A percentile compares a stretch with the other conserved stretches of the same genome.
Conservation (phyloP, 2,888 invertebrate genomes). For the Tetrapedia diversipes region DNA sequence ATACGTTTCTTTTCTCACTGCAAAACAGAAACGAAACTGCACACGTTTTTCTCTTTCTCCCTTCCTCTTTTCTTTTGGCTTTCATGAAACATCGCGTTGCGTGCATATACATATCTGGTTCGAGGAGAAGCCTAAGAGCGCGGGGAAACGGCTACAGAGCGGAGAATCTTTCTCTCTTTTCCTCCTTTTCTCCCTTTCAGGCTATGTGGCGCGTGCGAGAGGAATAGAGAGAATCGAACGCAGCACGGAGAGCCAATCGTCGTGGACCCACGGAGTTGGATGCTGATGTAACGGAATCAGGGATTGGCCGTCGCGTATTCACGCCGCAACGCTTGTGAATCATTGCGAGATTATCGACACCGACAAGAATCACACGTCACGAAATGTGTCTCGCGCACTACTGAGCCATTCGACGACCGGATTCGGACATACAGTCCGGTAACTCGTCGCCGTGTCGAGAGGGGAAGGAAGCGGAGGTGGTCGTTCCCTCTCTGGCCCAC, state of each 20-base stretch:
- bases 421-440: conserved; percentile 47
- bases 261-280: conserved; percentile 29
- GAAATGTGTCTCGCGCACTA: conserved; percentile 65
- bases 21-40: not conserved
- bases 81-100: no score
- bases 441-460: conserved; percentile 16
- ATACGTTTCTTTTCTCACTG: conserved; percentile 2
- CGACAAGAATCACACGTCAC: conserved; percentile 11
- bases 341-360: not conserved
- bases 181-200: not conserved
- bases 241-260: conserved; percentile 18
- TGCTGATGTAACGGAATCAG: conserved; percentile 52
- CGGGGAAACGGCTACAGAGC: not conserved
- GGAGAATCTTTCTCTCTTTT: no score
- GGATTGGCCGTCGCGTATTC: conserved; percentile 43
- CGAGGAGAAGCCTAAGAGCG: not conserved
- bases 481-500: not conserved
- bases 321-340: conserved; percentile 14
- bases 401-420: conserved; percentile 59
- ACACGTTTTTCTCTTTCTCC: not conserved
- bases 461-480: conserved; percentile 25
- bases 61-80: no score
- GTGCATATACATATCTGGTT: not conserved
- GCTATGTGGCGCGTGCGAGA: not conserved
- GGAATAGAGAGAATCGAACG: not conserved